Conservation (phyloP, 1,140 invertebrate species). For the Drosophila varians region DNA sequence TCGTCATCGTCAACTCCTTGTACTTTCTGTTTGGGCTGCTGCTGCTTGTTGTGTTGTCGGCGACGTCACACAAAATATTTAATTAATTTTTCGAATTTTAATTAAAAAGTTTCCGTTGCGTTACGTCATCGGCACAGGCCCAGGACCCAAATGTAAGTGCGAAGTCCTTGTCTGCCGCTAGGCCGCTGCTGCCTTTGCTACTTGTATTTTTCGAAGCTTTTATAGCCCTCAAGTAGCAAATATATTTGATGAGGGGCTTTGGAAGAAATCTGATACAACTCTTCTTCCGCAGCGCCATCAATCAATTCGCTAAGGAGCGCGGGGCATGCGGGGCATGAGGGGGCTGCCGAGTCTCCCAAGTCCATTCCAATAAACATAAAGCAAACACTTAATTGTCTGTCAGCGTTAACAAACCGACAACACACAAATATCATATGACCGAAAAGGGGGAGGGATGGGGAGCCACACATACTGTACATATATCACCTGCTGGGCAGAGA, state of each 20-base stretch:
- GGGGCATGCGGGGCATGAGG: constrained; percentile 17
- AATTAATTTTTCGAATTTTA: constrained; percentile 82
- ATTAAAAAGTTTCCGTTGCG: constrained; percentile 79
- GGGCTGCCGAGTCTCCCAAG: constrained; percentile 41
- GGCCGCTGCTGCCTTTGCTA: constrained; percentile 46
- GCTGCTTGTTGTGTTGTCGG: constrained; percentile 27
- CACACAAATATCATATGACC: constrained; percentile 81
- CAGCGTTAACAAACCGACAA: constrained; percentile 81
- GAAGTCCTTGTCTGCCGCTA: constrained; percentile 18
- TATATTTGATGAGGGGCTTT: constrained; percentile 48
- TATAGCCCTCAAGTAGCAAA: constrained; percentile 65
- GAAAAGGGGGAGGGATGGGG: constrained; percentile 12
- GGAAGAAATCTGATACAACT: constrained; percentile 28
- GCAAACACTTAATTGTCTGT: constrained; percentile 82
- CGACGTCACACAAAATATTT: constrained; percentile 78
- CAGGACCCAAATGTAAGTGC: constrained; percentile 4
- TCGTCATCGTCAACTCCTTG: constrained; percentile 66
- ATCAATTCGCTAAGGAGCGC: constrained; percentile 70
- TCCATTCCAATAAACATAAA: constrained; percentile 82
- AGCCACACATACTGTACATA: constrained; percentile 70
- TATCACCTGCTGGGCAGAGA: constrained; percentile 79
- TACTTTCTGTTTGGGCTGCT: neutral
- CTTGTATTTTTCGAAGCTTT: constrained; percentile 34
- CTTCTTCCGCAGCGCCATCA: constrained; percentile 53
- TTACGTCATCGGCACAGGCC: constrained; percentile 64